phyloP scores from a whole-genome alignment of 30 jellyfish, hydroid and myxozoan genomes.

The Phacellophora camtschatica region DNA sequence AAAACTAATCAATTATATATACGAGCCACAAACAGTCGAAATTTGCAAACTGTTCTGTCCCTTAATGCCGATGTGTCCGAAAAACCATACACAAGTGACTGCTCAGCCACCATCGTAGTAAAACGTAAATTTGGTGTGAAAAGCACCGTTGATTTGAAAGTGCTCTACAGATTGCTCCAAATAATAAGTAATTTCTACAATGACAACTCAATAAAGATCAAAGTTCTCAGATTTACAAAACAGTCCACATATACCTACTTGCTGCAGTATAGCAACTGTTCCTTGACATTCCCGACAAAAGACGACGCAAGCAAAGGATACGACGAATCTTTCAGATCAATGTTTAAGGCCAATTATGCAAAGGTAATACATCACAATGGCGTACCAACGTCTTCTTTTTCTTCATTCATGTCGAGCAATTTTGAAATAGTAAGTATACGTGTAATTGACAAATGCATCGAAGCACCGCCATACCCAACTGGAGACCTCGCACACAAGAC shows the following conservation, averaged over 20 bases:
- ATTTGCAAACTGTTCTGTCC: neutral
- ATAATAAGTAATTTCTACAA: slow-evolving; percentile 50
- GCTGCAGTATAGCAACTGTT: slow-evolving; percentile 80
- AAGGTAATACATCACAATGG: slow-evolving; percentile 21
- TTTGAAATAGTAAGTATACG: slow-evolving; percentile 24
- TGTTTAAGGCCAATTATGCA: slow-evolving; percentile 19
- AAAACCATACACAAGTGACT: slow-evolving; percentile 72
- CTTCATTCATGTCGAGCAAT: slow-evolving; percentile 11
- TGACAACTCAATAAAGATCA: slow-evolving; percentile 49
- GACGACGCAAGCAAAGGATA: slow-evolving; percentile 74
- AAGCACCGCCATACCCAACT: slow-evolving; percentile 74
- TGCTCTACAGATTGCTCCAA: slow-evolving; percentile 41
- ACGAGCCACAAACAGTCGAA: slow-evolving; percentile 76
- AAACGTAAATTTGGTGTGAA: slow-evolving; percentile 26
- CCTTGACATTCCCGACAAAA: slow-evolving; percentile 68
- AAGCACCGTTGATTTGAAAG: slow-evolving; percentile 49
- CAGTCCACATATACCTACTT: slow-evolving; percentile 12
- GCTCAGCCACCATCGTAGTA: slow-evolving; percentile 55
- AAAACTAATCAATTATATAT: slow-evolving; percentile 2
- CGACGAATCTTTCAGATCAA: slow-evolving; percentile 47
- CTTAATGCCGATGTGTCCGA: slow-evolving; percentile 39
- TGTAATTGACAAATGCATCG: slow-evolving; percentile 80
- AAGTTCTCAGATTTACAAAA: slow-evolving; percentile 60
- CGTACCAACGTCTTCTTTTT: neutral
- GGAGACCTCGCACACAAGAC: neutral